Base-by-base conservation (phyloP, 1,140 invertebrate species). In the Drosophila lacteicornis region DNA sequence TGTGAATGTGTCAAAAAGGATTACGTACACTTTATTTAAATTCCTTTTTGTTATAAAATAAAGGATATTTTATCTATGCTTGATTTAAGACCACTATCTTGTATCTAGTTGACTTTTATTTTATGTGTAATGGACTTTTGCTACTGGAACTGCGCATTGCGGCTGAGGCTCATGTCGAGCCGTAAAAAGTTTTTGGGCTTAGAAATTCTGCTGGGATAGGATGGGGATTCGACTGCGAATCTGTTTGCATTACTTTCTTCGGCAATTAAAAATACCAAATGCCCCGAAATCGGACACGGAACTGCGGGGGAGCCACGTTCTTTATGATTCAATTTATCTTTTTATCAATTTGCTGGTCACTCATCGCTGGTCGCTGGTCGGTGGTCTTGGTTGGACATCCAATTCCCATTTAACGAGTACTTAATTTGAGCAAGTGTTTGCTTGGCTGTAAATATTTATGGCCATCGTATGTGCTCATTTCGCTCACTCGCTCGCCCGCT, bases 391-490 rank as follows among this genome's bases (percentile, higher is more conserved):
- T 7, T 55, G 51, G 77, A 81, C 70, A 81, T 90, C 83, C 85
- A 90, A 88, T 88, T 90, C 80, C 79, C 69, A 76, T 88, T 88
- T 88, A 88, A 90, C 85, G 81, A 90, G 84, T 88, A 84, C 84
- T 88, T 88, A 88, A 88, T 88, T 90, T 85, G 75, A 90, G 85
- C 85, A 88, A 88, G 84, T 88, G 84, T 88, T 88, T 90, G 84
- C 79, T 90, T 85, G 84, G 85, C 79, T 90, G 85, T 88, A 90
- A 88, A 88, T 88, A 88, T 88, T 88, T 88, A 88, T 90, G 60
- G 79, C 74, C 67, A 60, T 70, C 65, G 81, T 75, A 79, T 69
- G 77, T 80, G 53, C 60, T 61, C 38, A 58, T 33, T 57, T 58
- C 19, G 56, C 59, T 63, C 46, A 49, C 42, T 45, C 33, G 42